Percentiles rank a stretch among this genome's conserved stretches.
phyloP scores from a whole-genome alignment of 2,113 vertebrate genomes.

The Actinemys pallida region DNA sequence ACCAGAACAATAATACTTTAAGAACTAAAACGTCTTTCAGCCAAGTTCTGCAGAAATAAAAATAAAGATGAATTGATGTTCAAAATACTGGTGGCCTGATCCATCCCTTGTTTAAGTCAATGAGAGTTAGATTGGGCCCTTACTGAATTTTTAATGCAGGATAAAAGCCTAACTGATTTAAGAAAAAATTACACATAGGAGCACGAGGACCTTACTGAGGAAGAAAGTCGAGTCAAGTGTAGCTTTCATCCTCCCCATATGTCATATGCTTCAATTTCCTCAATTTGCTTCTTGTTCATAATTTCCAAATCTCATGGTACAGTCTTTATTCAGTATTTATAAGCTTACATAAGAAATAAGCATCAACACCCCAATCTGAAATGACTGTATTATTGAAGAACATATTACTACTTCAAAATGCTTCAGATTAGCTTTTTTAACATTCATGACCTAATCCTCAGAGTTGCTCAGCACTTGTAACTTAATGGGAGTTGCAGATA shows the following conservation, averaged over 20 bases:
- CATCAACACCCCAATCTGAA: slow-evolving; percentile 3
- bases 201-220: not conserved
- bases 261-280: slow-evolving; percentile 58
- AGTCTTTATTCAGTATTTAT: not conserved
- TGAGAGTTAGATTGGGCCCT: not conserved
- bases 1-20: not conserved
- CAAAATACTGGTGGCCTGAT: not conserved
- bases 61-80: not conserved
- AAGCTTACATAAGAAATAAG: not conserved
- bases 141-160: not conserved
- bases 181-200: not conserved
- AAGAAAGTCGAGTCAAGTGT: not conserved
- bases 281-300: slow-evolving; percentile 20
- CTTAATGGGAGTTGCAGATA: not conserved
- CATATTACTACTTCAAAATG: slow-evolving; percentile 29
- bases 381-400: slow-evolving; percentile 34
- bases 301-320: slow-evolving; percentile 54
- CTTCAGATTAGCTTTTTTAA: not conserved
- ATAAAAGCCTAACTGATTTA: not conserved
- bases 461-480: not conserved
- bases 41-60: not conserved
- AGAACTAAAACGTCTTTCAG: not conserved
- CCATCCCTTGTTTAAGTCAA: not conserved
- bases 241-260: not conserved
- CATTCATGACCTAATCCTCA: not conserved